Evolutionary conservation across 2,797 vertebrate species (phyloP), one percentile per base, ranked within the genome.

Genomic region (Discoglossus pictus): DNA sequence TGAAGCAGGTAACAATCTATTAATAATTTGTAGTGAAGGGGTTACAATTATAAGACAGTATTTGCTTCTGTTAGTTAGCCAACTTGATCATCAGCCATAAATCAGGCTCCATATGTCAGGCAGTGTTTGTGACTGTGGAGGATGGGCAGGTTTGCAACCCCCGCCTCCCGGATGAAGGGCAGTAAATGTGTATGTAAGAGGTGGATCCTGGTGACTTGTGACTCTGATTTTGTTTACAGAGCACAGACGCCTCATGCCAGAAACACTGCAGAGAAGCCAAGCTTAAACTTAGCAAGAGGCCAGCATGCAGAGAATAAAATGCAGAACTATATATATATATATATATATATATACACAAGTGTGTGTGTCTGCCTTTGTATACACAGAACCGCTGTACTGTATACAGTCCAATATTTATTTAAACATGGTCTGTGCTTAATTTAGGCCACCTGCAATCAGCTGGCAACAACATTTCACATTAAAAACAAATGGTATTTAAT

Each of bases 151-250:
- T 79, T 79, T 78, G 75, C 61, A 65, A 72, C 71, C 48, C 65
- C 52, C 74, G 74, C 73, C 77, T 73, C 75, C 75, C 40, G 63
- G 75, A 79, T 67, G 72, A 60, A 79, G 79, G 76, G 76, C 80
- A 80, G 64, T 61, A 73, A 77, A 73, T 74, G 84, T 78, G 70
- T 82, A 80, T 76, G 80, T 77, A 83, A 86, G 81, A 86, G 76
- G 79, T 74, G 79, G 80, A 86, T 82, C 76, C 79, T 69, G 77
- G 82, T 81, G 59, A 67, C 82, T 78, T 76, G 76, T 74, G 79
- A 79, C 77, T 76, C 79, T 73, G 82, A 78, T 78, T 86, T 85
- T 87, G 79, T 87, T 87, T 84, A 83, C 82, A 79, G 80, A 82
- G 80, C 76, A 80, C 73, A 80, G 78, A 79, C 79, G 82, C 78